Evolutionary conservation across 2,113 vertebrate genomes (phyloP).

Genomic region (Columba janthina): DNA sequence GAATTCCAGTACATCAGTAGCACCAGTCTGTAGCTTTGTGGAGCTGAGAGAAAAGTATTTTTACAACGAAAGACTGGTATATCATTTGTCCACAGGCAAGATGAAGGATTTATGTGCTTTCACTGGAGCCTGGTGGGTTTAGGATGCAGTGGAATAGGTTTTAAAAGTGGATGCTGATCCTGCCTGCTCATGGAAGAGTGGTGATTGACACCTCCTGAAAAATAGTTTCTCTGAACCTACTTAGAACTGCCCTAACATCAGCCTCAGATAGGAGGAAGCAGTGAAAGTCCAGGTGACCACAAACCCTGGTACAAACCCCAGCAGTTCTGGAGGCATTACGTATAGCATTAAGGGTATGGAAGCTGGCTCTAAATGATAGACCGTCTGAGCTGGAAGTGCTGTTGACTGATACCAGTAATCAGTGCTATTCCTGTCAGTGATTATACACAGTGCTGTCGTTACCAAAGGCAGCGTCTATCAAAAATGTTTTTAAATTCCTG

Average conservation of each 20-base stretch:
- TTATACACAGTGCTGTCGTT: constrained; percentile 38
- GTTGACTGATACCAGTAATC: constrained; percentile 28
- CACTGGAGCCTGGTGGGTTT: neutral
- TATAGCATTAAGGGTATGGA: neutral
- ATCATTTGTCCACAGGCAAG: neutral
- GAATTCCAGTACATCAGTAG: neutral
- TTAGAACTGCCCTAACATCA: neutral
- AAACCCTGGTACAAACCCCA: neutral
- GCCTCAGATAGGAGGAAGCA: neutral
- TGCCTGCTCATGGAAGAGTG: neutral
- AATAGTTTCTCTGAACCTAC: neutral
- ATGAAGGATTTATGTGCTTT: neutral
- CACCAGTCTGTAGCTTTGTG: neutral
- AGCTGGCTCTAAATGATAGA: neutral
- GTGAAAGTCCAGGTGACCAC: neutral
- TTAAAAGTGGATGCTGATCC: neutral
- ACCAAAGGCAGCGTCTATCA: constrained; percentile 1
- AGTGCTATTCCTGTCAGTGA: constrained; percentile 44
- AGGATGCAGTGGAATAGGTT: neutral
- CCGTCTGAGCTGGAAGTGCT: constrained; percentile 19
- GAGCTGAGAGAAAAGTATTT: neutral
- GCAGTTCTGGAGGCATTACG: neutral
- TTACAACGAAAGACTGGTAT: neutral
- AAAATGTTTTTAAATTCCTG: constrained; percentile 39
- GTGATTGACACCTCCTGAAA: neutral